phyloP scores from a whole-genome alignment of 2,797 vertebrate species.

The Eutrigla gurnardus region DNA sequence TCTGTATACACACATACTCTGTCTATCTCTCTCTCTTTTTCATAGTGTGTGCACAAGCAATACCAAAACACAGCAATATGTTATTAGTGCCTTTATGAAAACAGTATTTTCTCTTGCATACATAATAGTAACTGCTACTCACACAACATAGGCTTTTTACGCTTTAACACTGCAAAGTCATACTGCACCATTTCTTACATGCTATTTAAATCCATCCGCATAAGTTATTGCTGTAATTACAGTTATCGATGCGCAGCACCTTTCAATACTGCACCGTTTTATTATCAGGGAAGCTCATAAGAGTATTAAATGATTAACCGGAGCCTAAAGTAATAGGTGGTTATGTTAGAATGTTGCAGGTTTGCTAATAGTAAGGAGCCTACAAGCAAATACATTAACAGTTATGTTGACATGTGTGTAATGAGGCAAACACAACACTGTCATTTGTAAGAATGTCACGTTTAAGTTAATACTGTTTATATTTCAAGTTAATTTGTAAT shows the following conservation, averaged over 20 bases:
- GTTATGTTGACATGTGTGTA: conserved; percentile 17
- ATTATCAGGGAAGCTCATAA: conserved; percentile 12
- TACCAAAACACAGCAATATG: conserved; percentile 15
- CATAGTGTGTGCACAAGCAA: not conserved
- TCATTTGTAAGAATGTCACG: conserved; percentile 15
- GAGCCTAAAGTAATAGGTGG: conserved; percentile 10
- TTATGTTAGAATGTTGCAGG: conserved; percentile 18
- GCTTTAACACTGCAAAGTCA: conserved; percentile 43
- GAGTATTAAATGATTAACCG: conserved; percentile 13
- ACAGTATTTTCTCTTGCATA: conserved; percentile 43
- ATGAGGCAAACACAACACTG: conserved; percentile 19
- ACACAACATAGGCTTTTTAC: conserved; percentile 18
- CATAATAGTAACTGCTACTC: conserved; percentile 19
- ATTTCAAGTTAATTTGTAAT: conserved; percentile 43
- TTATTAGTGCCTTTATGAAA: conserved; percentile 57
- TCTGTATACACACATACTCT: not conserved
- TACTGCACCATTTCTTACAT: conserved; percentile 14
- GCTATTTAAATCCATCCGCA: conserved; percentile 10
- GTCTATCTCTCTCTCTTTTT: not conserved
- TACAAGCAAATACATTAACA: conserved; percentile 17
- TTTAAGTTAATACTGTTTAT: conserved; percentile 49
- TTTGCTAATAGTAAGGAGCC: not conserved
- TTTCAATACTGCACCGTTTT: conserved; percentile 21
- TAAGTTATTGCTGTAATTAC: conserved; percentile 40
- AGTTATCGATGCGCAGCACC: conserved; percentile 18